Evolutionary conservation across 2,113 vertebrate species (phyloP).

Genomic region (Bos indicus): DNA sequence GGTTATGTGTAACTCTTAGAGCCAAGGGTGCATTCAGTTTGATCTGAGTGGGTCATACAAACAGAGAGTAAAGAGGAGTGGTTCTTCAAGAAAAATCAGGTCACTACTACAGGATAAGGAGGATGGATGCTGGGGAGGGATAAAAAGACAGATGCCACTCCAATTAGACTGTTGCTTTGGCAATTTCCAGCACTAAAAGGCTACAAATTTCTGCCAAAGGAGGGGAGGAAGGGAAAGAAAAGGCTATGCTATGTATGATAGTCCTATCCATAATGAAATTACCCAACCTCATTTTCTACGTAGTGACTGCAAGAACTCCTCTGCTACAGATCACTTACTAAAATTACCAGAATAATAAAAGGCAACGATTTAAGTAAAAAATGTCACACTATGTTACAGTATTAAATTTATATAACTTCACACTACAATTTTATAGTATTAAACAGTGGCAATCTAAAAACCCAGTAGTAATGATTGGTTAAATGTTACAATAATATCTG

Average conservation of each 20-base stretch:
- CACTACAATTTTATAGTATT: background rate
- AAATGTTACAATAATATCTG: background rate
- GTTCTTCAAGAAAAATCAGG: background rate
- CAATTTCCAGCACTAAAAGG: background rate
- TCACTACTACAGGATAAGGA: background rate
- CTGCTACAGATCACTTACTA: background rate
- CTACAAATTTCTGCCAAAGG: background rate
- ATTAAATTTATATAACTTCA: background rate
- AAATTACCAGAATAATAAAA: constrained; percentile 2
- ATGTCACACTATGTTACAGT: background rate
- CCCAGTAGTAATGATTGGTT: background rate
- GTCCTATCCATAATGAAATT: background rate
- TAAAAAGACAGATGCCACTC: background rate
- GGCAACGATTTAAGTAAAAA: background rate
- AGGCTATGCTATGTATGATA: background rate
- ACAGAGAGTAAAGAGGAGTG: background rate
- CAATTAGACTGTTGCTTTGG: background rate
- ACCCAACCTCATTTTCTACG: background rate
- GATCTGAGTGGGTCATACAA: background rate
- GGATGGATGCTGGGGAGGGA: background rate
- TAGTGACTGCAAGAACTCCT: background rate
- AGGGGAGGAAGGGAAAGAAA: background rate
- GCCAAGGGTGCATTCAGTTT: background rate
- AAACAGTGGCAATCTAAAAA: background rate
- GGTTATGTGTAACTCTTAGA: background rate